Conservation (phyloP, 2,113 vertebrate species). For the Platycercus adscitus region DNA sequence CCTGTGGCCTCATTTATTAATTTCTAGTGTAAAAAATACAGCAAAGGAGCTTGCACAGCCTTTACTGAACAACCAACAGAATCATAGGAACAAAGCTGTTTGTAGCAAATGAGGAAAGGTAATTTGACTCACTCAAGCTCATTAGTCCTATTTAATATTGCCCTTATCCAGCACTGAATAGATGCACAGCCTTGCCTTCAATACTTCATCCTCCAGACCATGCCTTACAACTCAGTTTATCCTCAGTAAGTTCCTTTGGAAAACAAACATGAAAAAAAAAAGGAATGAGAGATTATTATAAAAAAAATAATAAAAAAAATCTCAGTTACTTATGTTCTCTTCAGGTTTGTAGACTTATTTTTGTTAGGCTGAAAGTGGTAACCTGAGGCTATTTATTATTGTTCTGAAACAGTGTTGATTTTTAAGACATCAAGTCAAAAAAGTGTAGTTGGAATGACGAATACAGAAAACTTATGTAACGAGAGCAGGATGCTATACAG, state of each 20-base stretch:
- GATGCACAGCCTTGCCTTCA: background rate
- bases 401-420: background rate
- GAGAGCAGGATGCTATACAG: background rate
- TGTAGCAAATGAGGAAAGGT: constrained; percentile 35
- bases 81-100: constrained; percentile 28
- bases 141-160: constrained; percentile 17
- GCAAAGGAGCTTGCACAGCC: constrained; percentile 9
- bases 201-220: background rate
- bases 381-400: background rate
- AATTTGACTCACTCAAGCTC: constrained; percentile 39
- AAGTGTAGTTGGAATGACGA: background rate
- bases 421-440: background rate
- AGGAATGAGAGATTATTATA: background rate
- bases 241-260: background rate
- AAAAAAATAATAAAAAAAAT: background rate
- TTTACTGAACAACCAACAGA: constrained; percentile 41
- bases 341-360: background rate
- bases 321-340: background rate
- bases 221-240: background rate
- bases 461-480: background rate
- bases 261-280: background rate
- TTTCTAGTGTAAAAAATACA: constrained; percentile 21
- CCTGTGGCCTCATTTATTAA: constrained; percentile 11
- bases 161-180: background rate
- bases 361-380: background rate